Evolutionary conservation across 2,888 invertebrate genomes (phyloP).

Genomic region (Melinaea menophilus): DNA sequence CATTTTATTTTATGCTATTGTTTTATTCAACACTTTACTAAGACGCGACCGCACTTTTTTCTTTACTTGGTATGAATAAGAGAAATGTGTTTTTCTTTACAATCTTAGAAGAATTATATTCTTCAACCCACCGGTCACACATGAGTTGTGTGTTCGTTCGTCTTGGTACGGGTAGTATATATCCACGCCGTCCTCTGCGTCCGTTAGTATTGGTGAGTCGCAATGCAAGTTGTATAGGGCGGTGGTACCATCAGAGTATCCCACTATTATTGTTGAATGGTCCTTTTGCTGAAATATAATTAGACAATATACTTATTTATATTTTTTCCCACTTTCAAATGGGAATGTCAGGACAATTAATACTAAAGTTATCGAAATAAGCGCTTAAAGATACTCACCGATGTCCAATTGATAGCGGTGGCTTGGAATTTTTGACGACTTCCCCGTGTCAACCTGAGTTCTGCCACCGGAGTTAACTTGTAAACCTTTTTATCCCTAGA

Average conservation of each 20-base stretch:
- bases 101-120: too few relatives aligned
- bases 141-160: constrained; percentile 77
- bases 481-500: constrained; percentile 57
- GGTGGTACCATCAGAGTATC: constrained; percentile 82
- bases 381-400: constrained; percentile 49
- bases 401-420: constrained; percentile 70
- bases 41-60: too few relatives aligned
- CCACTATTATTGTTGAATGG: constrained; percentile 79
- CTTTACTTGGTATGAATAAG: too few relatives aligned
- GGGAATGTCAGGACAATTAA: too few relatives aligned
- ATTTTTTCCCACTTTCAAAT: too few relatives aligned
- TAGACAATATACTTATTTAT: too few relatives aligned
- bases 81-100: too few relatives aligned
- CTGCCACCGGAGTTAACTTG: constrained; percentile 68
- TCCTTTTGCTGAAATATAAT: constrained; percentile 60
- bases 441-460: constrained; percentile 52
- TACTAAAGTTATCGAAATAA: too few relatives aligned
- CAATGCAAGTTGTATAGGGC: constrained; percentile 80
- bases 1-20: too few relatives aligned
- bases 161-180: constrained; percentile 77
- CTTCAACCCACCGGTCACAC: constrained; percentile 73
- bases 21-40: too few relatives aligned
- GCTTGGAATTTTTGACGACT: constrained; percentile 61
- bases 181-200: constrained; percentile 53
- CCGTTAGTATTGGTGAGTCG: constrained; percentile 71